Conservation (phyloP, 2,797 vertebrate genomes). For the Gephyroberyx darwinii region DNA sequence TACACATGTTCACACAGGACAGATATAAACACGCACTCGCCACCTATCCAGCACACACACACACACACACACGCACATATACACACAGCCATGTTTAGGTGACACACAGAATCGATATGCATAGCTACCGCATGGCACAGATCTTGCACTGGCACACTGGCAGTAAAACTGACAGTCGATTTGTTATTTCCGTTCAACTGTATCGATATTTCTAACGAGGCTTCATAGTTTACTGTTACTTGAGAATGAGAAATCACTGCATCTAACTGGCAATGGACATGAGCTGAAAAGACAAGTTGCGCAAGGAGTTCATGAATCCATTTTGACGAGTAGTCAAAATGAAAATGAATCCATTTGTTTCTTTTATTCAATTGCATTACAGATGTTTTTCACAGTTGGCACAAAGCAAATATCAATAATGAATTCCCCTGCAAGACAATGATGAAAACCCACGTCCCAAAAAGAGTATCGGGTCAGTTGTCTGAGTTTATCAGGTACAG, state of each 20-base stretch:
- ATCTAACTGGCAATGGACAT: too few species aligned
- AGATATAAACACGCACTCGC: constrained; percentile 15
- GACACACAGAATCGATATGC: not conserved
- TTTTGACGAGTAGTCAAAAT: not conserved
- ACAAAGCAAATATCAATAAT: too few species aligned
- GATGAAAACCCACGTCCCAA: too few species aligned
- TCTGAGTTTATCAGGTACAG: too few species aligned
- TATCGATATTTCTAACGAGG: constrained; percentile 15
- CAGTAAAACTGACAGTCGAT: constrained; percentile 16
- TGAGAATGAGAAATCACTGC: too few species aligned
- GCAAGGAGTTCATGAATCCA: not conserved
- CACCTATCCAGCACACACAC: too few species aligned
- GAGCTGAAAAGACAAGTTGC: too few species aligned
- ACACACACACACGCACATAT: not conserved
- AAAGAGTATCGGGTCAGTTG: too few species aligned
- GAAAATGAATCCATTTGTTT: too few species aligned
- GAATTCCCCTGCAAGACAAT: too few species aligned
- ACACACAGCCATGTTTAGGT: not conserved
- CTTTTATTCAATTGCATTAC: too few species aligned
- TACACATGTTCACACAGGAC: constrained; percentile 39
- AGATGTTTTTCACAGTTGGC: too few species aligned
- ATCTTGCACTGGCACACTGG: constrained; percentile 5
- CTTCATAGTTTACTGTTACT: constrained; percentile 16
- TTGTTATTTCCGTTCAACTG: constrained; percentile 25
- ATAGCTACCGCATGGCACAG: not conserved